Evolutionary conservation across 2,888 invertebrate species (phyloP), one percentile per base, ranked within the genome.

Genomic region (Phengaris arion): DNA sequence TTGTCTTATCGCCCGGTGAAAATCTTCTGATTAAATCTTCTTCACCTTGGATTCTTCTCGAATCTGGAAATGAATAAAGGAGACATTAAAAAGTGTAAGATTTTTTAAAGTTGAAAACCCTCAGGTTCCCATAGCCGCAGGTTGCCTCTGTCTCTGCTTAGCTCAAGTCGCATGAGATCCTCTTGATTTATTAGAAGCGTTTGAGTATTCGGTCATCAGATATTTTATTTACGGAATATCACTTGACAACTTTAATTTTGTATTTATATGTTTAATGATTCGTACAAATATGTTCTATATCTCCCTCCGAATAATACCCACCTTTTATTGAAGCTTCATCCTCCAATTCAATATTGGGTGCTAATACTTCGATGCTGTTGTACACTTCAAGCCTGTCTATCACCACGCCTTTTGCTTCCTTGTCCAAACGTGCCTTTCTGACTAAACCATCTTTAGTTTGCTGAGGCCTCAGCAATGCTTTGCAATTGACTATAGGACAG

Each of bases 341-440:
- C 83, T 96, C 96, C 78, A 96, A 85, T 85, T 96, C 96, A 79
- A 97, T 96, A 84, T 96, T 96, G 0, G 97, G 97, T 2, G 97
- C 97, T 75, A 96, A 91, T 6, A 97, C 97, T 87, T 97, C 96
- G 78, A 97, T 95, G 77, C 97, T 97, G 85, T 97, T 97, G 83
- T 96, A 97, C 13, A 97, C 96, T 85, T 97, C 96, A 76, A 97
- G 84, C 52, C 95, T 89, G 82, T 96, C 96, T 45, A 96, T 89
- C 0, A 96, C 91, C 72, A 95, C 91, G 2, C 94, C 95, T 80
- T 94, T 93, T 51, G 94, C 90, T 52, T 94, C 94, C 80, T 94
- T 94, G 79, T 93, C 93, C 74, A 94, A 79, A 6, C 94, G 83
- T 12, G 94, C 92, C 77, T 92, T 92, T 74, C 94, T 87, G 64